phyloP scores from a whole-genome alignment of 2,797 vertebrate species.

The Cyclura pinguis region DNA sequence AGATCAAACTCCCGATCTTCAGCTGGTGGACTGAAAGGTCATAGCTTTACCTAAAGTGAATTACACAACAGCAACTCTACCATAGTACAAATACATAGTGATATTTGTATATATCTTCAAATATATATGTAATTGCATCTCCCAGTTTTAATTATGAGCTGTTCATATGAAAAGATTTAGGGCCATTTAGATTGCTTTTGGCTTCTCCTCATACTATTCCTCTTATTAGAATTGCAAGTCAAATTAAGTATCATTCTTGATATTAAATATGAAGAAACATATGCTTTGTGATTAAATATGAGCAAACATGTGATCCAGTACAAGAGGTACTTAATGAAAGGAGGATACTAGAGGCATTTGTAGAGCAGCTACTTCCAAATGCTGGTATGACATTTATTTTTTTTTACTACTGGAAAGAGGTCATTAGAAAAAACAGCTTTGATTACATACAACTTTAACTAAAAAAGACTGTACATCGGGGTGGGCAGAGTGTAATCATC shows the following conservation, averaged over 20 bases:
- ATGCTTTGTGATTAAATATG: background rate
- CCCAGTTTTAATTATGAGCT: too few relatives aligned
- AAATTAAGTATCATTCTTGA: background rate
- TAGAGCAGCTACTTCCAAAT: background rate
- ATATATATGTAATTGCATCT: too few relatives aligned
- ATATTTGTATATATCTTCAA: too few relatives aligned
- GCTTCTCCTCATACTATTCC: background rate
- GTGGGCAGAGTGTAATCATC: too few relatives aligned
- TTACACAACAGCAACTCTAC: background rate
- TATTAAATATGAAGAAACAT: background rate
- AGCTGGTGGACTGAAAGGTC: background rate
- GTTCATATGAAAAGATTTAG: too few relatives aligned
- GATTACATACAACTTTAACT: slow-evolving; percentile 40
- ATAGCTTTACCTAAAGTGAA: background rate
- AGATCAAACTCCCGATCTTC: background rate
- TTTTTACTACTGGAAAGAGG: slow-evolving; percentile 25
- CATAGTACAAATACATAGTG: background rate
- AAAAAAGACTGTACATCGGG: too few relatives aligned
- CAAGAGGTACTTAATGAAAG: background rate
- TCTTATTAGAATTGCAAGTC: background rate
- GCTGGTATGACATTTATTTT: slow-evolving; percentile 15
- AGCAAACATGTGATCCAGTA: too few relatives aligned
- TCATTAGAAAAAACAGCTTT: slow-evolving; percentile 43
- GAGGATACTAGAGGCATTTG: background rate
- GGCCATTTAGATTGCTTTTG: background rate